phyloP scores from a whole-genome alignment of 2,113 vertebrate species.

The Otus sunia region DNA sequence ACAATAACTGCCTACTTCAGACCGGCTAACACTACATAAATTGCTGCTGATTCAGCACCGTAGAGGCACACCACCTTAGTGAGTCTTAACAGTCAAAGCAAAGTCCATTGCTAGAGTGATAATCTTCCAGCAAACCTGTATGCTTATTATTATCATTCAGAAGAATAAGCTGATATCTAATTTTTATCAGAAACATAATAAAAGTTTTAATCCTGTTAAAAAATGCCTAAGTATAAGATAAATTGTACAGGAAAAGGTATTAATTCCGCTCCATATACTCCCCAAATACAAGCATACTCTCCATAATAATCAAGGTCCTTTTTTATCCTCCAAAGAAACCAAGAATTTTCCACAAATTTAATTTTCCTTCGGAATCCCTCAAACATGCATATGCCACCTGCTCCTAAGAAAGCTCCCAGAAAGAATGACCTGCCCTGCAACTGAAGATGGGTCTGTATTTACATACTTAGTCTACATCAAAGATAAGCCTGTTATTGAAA shows the following conservation, averaged over 20 bases:
- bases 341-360: neutral
- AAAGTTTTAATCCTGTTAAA: neutral
- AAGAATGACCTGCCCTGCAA: neutral
- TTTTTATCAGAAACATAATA: neutral
- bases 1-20: neutral
- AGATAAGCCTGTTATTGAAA: neutral
- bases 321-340: neutral
- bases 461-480: neutral
- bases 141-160: neutral
- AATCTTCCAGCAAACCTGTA: neutral
- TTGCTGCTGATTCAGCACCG: neutral
- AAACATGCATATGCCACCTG: neutral
- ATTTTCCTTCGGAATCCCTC: neutral
- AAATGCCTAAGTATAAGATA: accelerated
- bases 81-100: neutral
- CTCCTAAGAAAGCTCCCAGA: neutral
- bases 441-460: neutral
- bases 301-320: neutral
- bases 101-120: neutral
- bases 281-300: neutral
- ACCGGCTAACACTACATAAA: accelerated
- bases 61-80: neutral
- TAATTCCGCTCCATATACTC: neutral
- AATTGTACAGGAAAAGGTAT: neutral
- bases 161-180: neutral